These are phyloP conservation scores for Leptonema lineaticorne DNA, from an alignment of 1,140 invertebrate genomes.

Conservation along the genomic window DNA sequence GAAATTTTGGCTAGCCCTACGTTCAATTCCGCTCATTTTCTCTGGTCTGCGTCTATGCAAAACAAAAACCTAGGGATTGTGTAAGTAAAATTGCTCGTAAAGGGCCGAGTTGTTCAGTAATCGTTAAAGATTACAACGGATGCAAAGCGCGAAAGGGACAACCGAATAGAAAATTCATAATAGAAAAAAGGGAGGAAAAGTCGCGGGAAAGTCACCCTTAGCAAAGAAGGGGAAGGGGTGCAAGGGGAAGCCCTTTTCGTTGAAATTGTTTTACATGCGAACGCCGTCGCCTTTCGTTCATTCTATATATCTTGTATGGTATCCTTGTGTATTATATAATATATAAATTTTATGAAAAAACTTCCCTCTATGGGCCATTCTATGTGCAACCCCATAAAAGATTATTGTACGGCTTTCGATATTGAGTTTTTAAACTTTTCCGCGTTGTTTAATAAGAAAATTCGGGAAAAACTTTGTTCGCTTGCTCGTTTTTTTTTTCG, in stretches of 20 bases:
- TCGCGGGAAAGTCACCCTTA: no score
- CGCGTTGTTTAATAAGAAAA: background rate
- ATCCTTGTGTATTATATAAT: background rate
- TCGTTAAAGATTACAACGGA: constrained; percentile 17
- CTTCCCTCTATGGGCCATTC: background rate
- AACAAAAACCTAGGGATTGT: constrained; percentile 27
- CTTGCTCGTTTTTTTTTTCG: no score
- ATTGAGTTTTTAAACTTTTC: background rate
- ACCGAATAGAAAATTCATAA: no score
- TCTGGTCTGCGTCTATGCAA: background rate
- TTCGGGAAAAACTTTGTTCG: no score
- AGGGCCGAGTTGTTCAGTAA: constrained; percentile 19
- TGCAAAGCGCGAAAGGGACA: no score
- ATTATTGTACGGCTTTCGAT: constrained; percentile 7
- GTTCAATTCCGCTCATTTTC: background rate
- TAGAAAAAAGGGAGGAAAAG: no score
- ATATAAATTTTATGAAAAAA: constrained; percentile 5
- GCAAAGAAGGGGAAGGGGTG: no score
- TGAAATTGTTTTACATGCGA: constrained; percentile 2
- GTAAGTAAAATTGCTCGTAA: constrained; percentile 17
- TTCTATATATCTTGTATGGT: background rate
- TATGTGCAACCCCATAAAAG: constrained; percentile 1
- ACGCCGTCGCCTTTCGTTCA: no score
- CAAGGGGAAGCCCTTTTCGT: background rate
- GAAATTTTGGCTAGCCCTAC: background rate